These are phyloP conservation scores for Spheniscus mendiculus DNA, from an alignment of 2,113 vertebrate genomes.

Conservation along the genomic window DNA sequence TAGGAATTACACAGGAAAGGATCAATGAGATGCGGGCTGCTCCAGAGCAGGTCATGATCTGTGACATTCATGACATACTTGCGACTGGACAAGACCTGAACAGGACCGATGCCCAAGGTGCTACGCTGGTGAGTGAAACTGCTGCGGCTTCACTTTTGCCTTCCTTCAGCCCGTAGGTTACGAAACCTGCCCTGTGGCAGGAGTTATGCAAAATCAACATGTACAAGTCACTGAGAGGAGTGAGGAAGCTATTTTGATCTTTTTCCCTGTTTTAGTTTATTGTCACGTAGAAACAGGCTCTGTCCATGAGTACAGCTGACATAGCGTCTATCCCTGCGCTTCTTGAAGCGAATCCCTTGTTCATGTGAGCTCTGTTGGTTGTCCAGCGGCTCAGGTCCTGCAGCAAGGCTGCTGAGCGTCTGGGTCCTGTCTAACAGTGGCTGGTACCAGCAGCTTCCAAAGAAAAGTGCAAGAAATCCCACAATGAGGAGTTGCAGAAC, in stretches of 20 bases:
- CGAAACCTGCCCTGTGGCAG: background rate
- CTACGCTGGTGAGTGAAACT: constrained; percentile 86
- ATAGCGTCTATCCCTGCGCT: background rate
- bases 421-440: background rate
- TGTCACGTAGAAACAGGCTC: background rate
- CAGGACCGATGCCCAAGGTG: constrained; percentile 89
- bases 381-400: background rate
- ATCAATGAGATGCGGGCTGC: constrained; percentile 94
- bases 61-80: constrained; percentile 88
- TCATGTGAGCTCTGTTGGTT: background rate
- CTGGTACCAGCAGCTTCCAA: background rate
- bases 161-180: background rate
- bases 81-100: constrained; percentile 87
- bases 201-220: background rate
- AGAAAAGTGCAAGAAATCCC: background rate
- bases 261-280: background rate
- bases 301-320: background rate
- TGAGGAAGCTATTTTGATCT: background rate
- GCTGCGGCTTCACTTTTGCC: background rate
- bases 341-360: background rate
- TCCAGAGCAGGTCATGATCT: constrained; percentile 89
- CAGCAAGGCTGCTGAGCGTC: background rate
- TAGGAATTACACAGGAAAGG: constrained; percentile 97
- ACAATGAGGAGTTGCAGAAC: background rate
- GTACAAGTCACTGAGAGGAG: background rate